Conservation (phyloP, 2,888 invertebrate species). For the Drosophila testacea region DNA sequence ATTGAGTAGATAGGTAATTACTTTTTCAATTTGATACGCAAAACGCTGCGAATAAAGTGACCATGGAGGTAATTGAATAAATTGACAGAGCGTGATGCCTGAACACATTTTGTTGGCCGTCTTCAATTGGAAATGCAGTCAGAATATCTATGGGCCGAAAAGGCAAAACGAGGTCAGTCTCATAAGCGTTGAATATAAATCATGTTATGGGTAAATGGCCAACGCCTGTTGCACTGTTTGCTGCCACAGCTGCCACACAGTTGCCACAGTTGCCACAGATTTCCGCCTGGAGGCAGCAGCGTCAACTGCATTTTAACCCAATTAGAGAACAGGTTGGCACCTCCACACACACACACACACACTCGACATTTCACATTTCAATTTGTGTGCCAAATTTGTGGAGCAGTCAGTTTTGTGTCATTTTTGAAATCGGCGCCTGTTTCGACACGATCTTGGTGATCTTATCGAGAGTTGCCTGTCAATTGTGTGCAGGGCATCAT, state of each 20-base stretch:
- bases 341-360: conserved; percentile 49
- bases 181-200: conserved; percentile 69
- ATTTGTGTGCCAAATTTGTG: conserved; percentile 67
- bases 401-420: conserved; percentile 52
- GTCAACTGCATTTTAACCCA: conserved; percentile 78
- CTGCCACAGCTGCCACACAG: background rate
- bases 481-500: conserved; percentile 61
- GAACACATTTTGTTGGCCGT: conserved; percentile 9
- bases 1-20: background rate
- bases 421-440: conserved; percentile 36
- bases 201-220: conserved; percentile 71
- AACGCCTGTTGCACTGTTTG: conserved; percentile 59
- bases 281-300: conserved; percentile 74
- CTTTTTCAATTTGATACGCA: conserved; percentile 1
- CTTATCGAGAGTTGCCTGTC: conserved; percentile 58
- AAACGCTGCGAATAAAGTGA: conserved; percentile 13
- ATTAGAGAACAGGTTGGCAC: conserved; percentile 80
- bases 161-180: conserved; percentile 50
- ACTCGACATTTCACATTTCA: conserved; percentile 61
- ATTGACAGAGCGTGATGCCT: conserved; percentile 23
- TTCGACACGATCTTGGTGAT: conserved; percentile 61
- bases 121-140: conserved; percentile 29
- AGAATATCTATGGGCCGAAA: conserved; percentile 19
- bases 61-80: conserved; percentile 27
- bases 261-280: conserved; percentile 62